Evolutionary conservation across 2,797 vertebrate species (phyloP), one percentile per base, ranked within the genome.

Genomic region (Artibeus jamaicensis): DNA sequence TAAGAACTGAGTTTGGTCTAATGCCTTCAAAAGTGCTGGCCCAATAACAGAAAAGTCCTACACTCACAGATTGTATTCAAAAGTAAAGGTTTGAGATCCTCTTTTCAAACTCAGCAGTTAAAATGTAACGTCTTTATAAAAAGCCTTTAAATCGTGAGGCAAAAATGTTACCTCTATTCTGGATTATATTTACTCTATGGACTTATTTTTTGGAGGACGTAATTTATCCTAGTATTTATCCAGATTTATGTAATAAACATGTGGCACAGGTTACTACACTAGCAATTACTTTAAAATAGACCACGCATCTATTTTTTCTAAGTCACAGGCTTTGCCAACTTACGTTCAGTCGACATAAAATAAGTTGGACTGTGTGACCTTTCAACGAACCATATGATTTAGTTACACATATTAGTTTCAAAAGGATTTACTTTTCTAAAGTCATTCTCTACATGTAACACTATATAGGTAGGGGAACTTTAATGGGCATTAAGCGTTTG

Each of bases 381-480:
- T 96, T 84, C 93, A 88, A 57, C 26, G 73, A 97, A 94, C 94
- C 88, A 10, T 86, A 34, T 94, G 88, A 97, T 92, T 97, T 94
- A 94, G 88, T 97, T 97, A 96, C 78, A 95, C 88, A 34, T 95
- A 93, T 96, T 96, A 83, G 85, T 97, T 98, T 97, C 94, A 96
- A 96, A 94, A 92, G 59, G 84, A 94, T 95, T 94, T 96, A 71
- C 71, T 94, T 96, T 97, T 82, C 68, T 82, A 59, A 93, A 97
- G 78, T 96, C 83, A 86, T 96, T 90, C 83, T 86, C 53, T 83
- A n/a, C 44, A 4, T 89, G 96, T 95, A 96, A 96, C 46, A 76
- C 70, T 96, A 93, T 82, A 92, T 46, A 96, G 73, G 53, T 77
- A 95, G 88, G 68, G 79, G 85, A 78, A 88, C 93, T 96, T 90